phyloP scores from a whole-genome alignment of 1,140 invertebrate genomes.

The Penaeus japonicus region DNA sequence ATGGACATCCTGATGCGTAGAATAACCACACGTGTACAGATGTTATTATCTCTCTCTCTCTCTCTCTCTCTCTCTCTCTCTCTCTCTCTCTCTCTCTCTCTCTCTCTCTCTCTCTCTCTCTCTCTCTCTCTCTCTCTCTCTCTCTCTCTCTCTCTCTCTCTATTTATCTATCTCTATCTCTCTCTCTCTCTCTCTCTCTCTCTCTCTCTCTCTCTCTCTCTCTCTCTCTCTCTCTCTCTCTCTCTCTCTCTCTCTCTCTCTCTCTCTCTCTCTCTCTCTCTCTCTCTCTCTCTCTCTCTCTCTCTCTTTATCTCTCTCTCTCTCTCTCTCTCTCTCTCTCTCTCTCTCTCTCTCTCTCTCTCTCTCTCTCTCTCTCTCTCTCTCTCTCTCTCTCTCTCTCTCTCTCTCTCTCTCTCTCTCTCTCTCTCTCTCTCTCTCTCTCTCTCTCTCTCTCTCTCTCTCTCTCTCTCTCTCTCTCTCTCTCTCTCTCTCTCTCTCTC shows the following conservation, averaged over 20 bases:
- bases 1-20: background rate
- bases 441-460: background rate
- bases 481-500: background rate
- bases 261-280: background rate
- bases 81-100: background rate
- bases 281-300: conserved; percentile 1
- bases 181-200: background rate
- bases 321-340: background rate
- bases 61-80: background rate
- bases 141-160: background rate
- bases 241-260: background rate
- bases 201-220: background rate
- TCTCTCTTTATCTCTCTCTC: background rate
- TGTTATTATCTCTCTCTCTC: background rate
- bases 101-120: background rate
- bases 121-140: background rate
- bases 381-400: conserved; percentile 33
- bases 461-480: conserved; percentile 21
- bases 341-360: conserved; percentile 10
- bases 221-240: background rate
- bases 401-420: conserved; percentile 29
- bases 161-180: background rate
- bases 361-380: conserved; percentile 32
- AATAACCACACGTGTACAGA: background rate
- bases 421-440: conserved; percentile 7